Evolutionary conservation across 2,797 vertebrate species (phyloP).

Genomic region (Rhinatrema bivittatum): DNA sequence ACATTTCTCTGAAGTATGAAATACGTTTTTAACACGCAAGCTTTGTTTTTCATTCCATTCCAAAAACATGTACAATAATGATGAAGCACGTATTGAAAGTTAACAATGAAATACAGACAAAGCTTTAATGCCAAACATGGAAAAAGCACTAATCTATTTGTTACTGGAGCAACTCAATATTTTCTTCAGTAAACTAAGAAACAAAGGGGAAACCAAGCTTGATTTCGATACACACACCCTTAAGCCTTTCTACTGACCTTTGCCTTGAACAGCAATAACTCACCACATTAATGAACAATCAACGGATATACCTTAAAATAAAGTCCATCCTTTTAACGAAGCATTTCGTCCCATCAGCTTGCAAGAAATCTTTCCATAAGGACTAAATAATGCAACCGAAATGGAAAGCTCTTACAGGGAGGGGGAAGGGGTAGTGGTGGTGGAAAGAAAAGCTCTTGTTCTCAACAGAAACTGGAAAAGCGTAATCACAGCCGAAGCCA

Average conservation of each 20-base stretch:
- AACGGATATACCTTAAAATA: constrained; percentile 99
- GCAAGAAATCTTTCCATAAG: constrained; percentile 61
- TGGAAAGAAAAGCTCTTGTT: constrained; percentile 65
- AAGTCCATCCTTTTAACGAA: constrained; percentile 90
- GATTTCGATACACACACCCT: constrained; percentile 43
- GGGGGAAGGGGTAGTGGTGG: constrained; percentile 44
- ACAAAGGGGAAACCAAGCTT: constrained; percentile 51
- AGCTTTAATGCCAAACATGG: constrained; percentile 27
- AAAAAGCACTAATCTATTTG: constrained; percentile 30
- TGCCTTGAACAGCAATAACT: constrained; percentile 83
- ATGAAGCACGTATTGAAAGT: constrained; percentile 17
- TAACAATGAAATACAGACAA: constrained; percentile 24
- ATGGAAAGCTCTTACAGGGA: constrained; percentile 47
- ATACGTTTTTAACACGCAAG: too few species aligned
- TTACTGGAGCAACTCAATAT: constrained; percentile 32
- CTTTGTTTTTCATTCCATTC: too few species aligned
- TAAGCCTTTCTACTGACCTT: constrained; percentile 76
- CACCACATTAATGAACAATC: constrained; percentile 95
- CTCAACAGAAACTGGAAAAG: constrained; percentile 77
- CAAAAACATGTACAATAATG: constrained; percentile 29
- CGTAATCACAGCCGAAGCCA: constrained; percentile 80
- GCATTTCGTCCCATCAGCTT: constrained; percentile 60
- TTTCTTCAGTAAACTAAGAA: constrained; percentile 50
- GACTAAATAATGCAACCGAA: constrained; percentile 48
- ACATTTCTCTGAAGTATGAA: too few species aligned